Evolutionary conservation across 2,888 invertebrate species (phyloP), one percentile per base, ranked within the genome.

Genomic region (Mystacides longicornis): DNA sequence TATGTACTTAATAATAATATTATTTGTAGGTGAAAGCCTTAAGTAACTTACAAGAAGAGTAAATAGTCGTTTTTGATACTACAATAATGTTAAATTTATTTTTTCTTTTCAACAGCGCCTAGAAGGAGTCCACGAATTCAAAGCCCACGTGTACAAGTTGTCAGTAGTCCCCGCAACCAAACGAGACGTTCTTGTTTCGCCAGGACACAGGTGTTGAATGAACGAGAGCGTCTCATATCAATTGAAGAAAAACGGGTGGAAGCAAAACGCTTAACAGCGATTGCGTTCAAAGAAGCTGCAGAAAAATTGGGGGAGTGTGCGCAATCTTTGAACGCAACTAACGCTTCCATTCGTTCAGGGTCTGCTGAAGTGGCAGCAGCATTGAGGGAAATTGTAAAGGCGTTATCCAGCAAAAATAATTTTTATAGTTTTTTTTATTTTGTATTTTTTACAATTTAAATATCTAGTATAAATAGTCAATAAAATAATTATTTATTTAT

Each of bases 371-470:
- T 45, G 46, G 19, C 18, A 2, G 46, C 46, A n/a, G 46, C 46
- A n/a, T 18, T 48, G 48, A 48, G 48, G 48, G 48, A 48, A 7
- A 48, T 48, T 14, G 48, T 14, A 43, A 16, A 18, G 14, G 43
- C 43, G 16, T 11, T 43, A 43, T 14, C 5, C 7, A 7, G 27
- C 11, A 11, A n/a, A n/a, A n/a, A n/a, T n/a, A n/a, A n/a, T n/a
- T n/a, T n/a, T n/a, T n/a, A n/a, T n/a, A n/a, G n/a, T n/a, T 7
- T 27, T 27, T 5, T 27, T 27, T 27, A 27, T 5, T 27, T 7
- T 27, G 11, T 7, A 5, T 5, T 27, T 27, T 27, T 27, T 7
- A 27, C 11, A 27, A 27, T 27, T 27, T 27, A 27, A 27, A 7
- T 27, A 27, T 27, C 27, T 27, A 27, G 27, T 27, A 27, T 27